A percentile compares a stretch with the other conserved stretches of the same genome.
Evolutionary conservation across 2,888 invertebrate genomes (phyloP).

Genomic region (Idaea biselata): DNA sequence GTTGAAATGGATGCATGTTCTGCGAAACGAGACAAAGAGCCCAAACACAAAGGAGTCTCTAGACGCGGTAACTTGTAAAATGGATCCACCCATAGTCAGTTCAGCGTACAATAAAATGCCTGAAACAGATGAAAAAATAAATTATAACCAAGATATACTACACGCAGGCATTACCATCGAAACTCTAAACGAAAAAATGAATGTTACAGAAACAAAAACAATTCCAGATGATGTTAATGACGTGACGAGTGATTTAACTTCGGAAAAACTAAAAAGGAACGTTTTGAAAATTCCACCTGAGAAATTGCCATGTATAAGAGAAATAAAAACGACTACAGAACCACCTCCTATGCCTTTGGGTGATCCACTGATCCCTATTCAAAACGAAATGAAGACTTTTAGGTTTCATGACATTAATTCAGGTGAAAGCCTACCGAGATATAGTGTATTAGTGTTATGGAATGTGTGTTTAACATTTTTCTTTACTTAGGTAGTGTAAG

Average conservation of each 20-base stretch:
- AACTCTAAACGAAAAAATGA: constrained; percentile 57
- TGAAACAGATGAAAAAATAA: constrained; percentile 52
- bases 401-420: constrained; percentile 64
- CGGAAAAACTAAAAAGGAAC: constrained; percentile 62
- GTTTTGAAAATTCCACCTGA: constrained; percentile 67
- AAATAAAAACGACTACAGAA: constrained; percentile 61
- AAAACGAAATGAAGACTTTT: constrained; percentile 75
- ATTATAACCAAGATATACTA: constrained; percentile 62
- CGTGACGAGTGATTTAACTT: constrained; percentile 42
- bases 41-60: constrained; percentile 84
- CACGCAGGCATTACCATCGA: constrained; percentile 64
- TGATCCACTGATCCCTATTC: constrained; percentile 68
- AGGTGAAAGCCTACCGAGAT: constrained; percentile 35
- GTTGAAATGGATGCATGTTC: constrained; percentile 88
- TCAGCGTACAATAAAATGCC: constrained; percentile 74
- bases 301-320: constrained; percentile 65
- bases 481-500: constrained; percentile 53
- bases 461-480: constrained; percentile 59
- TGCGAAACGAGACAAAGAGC: constrained; percentile 88
- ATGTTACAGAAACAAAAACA: constrained; percentile 55
- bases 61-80: constrained; percentile 86
- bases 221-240: constrained; percentile 46
- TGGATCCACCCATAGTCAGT: constrained; percentile 77
- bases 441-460: constrained; percentile 48
- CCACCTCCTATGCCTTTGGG: constrained; percentile 51